phyloP scores from a whole-genome alignment of 2,888 invertebrate species.

The Antheraea assamensis region DNA sequence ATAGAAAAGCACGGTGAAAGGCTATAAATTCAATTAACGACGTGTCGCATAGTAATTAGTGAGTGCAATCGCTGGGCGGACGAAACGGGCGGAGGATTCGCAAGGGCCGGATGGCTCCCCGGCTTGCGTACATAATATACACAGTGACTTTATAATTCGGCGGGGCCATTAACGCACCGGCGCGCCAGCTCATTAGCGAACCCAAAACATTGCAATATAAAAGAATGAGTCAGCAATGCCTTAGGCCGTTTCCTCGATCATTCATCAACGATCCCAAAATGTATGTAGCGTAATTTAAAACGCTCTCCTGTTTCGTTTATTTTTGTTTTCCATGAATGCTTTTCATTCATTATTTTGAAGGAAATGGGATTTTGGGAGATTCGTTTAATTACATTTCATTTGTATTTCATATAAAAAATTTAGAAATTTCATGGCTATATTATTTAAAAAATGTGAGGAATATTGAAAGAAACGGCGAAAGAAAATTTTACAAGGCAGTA shows the following conservation, averaged over 20 bases:
- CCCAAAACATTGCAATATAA: slow-evolving; percentile 75
- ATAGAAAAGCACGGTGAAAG: background rate
- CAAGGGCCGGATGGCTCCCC: slow-evolving; percentile 21
- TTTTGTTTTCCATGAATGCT: slow-evolving; percentile 19
- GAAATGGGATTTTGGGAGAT: background rate
- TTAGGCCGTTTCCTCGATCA: slow-evolving; percentile 25
- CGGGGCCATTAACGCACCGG: slow-evolving; percentile 38
- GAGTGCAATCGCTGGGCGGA: background rate
- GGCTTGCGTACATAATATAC: slow-evolving; percentile 43
- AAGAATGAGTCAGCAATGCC: slow-evolving; percentile 69
- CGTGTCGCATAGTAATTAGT: slow-evolving; percentile 11
- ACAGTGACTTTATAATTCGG: slow-evolving; percentile 44
- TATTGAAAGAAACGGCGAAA: no score
- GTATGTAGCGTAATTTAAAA: slow-evolving; percentile 6
- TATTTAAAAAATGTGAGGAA: no score
- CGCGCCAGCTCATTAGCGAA: slow-evolving; percentile 63
- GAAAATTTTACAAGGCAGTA: no score
- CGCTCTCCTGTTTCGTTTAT: slow-evolving; percentile 12
- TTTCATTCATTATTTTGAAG: background rate
- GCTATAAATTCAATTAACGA: slow-evolving; percentile 1
- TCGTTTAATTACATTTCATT: background rate
- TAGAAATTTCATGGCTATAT: background rate
- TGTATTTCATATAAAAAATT: background rate
- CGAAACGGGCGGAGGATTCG: background rate
- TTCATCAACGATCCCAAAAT: slow-evolving; percentile 27